Conservation (phyloP, 2,113 vertebrate genomes). For the Sardina pilchardus region DNA sequence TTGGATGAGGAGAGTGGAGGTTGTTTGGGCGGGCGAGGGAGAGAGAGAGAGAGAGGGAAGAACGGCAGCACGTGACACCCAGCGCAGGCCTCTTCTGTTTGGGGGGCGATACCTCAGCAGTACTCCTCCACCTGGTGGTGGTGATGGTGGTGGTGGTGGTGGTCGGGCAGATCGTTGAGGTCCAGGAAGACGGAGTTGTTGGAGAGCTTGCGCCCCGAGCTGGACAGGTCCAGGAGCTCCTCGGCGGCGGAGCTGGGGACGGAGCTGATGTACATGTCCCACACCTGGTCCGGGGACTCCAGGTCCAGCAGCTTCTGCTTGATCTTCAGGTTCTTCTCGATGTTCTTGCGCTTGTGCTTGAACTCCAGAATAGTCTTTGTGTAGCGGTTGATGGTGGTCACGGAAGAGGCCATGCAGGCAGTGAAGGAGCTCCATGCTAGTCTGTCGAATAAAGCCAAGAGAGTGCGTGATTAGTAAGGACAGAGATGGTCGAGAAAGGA, state of each 20-base stretch:
- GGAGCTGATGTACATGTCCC: slow-evolving; percentile 85
- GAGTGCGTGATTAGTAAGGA: background rate
- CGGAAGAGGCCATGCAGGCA: slow-evolving; percentile 87
- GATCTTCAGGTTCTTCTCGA: slow-evolving; percentile 84
- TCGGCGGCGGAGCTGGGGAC: slow-evolving; percentile 73
- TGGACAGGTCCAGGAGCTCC: slow-evolving; percentile 73
- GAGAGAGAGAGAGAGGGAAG: too few species aligned
- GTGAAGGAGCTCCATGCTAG: slow-evolving; percentile 91
- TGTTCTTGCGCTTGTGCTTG: slow-evolving; percentile 83
- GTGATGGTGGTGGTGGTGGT: slow-evolving; percentile 69
- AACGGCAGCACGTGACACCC: background rate
- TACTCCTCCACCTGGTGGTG: slow-evolving; percentile 70
- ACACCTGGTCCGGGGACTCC: slow-evolving; percentile 78
- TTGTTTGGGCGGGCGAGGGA: background rate
- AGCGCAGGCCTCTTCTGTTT: background rate
- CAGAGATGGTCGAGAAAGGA: too few species aligned
- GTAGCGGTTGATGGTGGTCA: slow-evolving; percentile 86
- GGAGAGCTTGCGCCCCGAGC: slow-evolving; percentile 70
- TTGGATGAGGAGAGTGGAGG: background rate
- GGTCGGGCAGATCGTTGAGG: slow-evolving; percentile 62
- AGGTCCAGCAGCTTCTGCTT: slow-evolving; percentile 78
- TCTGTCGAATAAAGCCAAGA: slow-evolving; percentile 58
- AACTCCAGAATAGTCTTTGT: slow-evolving; percentile 85
- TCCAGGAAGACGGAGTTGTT: slow-evolving; percentile 76
- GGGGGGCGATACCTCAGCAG: slow-evolving; percentile 57